These are phyloP conservation scores for Protodeltote pygarga DNA, from an alignment of 2,888 invertebrate genomes.

Conservation along the genomic window DNA sequence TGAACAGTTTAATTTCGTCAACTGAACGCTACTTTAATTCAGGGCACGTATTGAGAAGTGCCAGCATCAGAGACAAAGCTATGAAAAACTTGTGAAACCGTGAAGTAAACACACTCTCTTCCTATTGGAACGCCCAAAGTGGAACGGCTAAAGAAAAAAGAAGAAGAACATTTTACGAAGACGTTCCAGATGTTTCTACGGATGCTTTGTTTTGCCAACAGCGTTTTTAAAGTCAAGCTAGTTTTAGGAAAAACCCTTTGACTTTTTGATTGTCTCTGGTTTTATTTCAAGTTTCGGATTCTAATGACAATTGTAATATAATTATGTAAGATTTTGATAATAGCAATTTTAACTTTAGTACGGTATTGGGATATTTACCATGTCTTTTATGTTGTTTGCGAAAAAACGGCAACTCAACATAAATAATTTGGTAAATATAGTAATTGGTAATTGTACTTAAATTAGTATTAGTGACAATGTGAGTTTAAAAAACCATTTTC, in stretches of 20 bases:
- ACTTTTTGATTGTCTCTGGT: background rate
- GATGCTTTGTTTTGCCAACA: constrained; percentile 48
- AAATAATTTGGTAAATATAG: no score
- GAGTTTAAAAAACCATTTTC: no score
- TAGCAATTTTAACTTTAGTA: no score
- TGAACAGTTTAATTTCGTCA: constrained; percentile 30
- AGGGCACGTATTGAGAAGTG: constrained; percentile 44
- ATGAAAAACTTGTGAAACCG: constrained; percentile 51
- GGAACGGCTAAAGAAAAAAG: constrained; percentile 45
- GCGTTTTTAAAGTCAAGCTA: constrained; percentile 43
- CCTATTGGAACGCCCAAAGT: constrained; percentile 50
- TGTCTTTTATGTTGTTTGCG: no score
- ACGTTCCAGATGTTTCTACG: constrained; percentile 47
- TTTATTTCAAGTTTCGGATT: no score
- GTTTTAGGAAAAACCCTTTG: constrained; percentile 13
- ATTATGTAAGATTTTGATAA: no score
- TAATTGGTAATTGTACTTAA: no score
- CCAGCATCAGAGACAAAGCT: constrained; percentile 44
- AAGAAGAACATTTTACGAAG: constrained; percentile 42
- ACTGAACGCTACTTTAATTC: constrained; percentile 34
- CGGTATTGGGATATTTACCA: no score
- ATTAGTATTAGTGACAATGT: no score
- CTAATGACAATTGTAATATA: no score
- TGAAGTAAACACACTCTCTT: constrained; percentile 50
- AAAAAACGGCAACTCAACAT: no score